Conservation (phyloP, 2,797 vertebrate species). For the Babyrousa celebensis region DNA sequence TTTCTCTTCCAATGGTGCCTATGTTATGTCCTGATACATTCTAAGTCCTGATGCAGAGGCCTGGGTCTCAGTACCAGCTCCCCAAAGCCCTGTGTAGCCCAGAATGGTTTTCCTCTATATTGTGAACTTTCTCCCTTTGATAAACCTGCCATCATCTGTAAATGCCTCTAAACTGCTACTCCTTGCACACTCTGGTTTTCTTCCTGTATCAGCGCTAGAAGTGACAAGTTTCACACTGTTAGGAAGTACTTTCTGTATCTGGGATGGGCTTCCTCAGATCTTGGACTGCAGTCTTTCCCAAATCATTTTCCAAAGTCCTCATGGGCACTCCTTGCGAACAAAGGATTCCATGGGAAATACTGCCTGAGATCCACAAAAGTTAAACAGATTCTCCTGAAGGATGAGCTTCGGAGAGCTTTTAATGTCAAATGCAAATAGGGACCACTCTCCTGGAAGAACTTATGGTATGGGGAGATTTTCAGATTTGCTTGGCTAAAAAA, state of each 20-base stretch:
- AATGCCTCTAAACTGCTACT: background rate
- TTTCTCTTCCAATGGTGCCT: background rate
- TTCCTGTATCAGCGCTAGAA: background rate
- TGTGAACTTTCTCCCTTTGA: background rate
- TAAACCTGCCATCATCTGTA: background rate
- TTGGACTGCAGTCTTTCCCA: background rate
- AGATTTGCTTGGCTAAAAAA: background rate
- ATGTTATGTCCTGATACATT: background rate
- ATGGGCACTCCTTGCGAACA: background rate
- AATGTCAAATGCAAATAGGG: background rate
- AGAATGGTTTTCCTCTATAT: no score
- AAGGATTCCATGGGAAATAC: conserved; percentile 2
- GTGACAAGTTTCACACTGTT: background rate
- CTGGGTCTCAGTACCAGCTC: background rate
- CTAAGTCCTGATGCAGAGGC: background rate
- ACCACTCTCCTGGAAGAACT: background rate
- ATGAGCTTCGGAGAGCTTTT: conserved; percentile 55
- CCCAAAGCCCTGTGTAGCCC: background rate
- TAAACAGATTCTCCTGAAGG: conserved; percentile 12
- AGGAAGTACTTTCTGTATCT: background rate
- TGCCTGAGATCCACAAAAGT: background rate
- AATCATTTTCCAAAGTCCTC: background rate
- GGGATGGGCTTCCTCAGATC: background rate
- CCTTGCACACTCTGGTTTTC: background rate
- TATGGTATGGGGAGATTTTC: background rate